Base-by-base conservation (phyloP, 2,888 invertebrate genomes). In the Heteromurus nitidus region DNA sequence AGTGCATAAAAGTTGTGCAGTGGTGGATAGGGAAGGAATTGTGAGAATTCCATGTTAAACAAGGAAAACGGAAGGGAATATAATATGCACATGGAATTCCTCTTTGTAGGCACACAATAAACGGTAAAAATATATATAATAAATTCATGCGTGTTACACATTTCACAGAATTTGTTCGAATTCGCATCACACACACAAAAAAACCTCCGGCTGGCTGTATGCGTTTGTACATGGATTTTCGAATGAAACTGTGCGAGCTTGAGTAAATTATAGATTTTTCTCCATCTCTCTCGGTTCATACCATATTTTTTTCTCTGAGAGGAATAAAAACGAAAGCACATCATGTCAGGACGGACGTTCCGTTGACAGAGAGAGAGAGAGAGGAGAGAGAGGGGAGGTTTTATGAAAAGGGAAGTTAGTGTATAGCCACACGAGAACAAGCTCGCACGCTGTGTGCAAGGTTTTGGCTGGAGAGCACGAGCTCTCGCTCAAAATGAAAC, bases 261-360 rank as follows among this genome's bases (percentile, higher is more conserved):
- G 13, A 20, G 58, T 70, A 58, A 70, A 70, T 42, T 70, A 70
- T 70, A 42, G 70, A 70, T 70, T 70, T 70, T 69, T 70, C 42
- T 50, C 22, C 20, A 24, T 24, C 65, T 65, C 42, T 58, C 70
- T 50, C 18, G 50, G 50, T 50, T 13, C 5, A 50, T 36, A 5
- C 36, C 13, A 9, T 13, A 18, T n/a, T 13, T 5, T 50, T 13
- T 13, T 50, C 3, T 50, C 50, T 50, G n/a, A 18, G n/a, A n/a
- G 50, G 3, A 13, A 11, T 50, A 50, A 18, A 50, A 50, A n/a
- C 50, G 18, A 50, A 50, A 50, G 18, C 24, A 24, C 3, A n/a
- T 11, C 16, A 16, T 13, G n/a, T 13, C 11, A 16, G 50, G 73
- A 64, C 50, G 24, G 53, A 31, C 47, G 62, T 64, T 47, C 22